phyloP scores from a whole-genome alignment of 2,888 invertebrate species.

The Cosmia trapezina region DNA sequence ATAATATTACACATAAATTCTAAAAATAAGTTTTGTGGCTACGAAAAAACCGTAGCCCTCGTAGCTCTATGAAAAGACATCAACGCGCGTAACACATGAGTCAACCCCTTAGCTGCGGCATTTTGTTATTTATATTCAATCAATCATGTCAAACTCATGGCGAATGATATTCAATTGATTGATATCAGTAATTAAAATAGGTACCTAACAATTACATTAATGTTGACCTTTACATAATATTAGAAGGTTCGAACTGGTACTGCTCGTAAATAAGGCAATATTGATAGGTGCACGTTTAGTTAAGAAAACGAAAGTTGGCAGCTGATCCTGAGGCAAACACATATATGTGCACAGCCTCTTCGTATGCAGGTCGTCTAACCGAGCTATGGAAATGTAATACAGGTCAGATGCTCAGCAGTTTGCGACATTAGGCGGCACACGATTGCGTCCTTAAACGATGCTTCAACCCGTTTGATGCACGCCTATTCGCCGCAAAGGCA shows the following conservation, averaged over 20 bases:
- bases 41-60: constrained; percentile 16
- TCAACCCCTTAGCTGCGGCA: neutral
- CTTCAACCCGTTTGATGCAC: constrained; percentile 67
- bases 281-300: constrained; percentile 33
- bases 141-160: constrained; percentile 42
- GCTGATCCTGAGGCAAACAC: constrained; percentile 36
- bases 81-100: constrained; percentile 37
- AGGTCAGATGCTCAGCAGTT: constrained; percentile 70
- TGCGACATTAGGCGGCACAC: constrained; percentile 70
- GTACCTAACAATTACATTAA: constrained; percentile 23
- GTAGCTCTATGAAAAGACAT: constrained; percentile 50
- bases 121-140: constrained; percentile 23
- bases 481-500: constrained; percentile 39
- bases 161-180: constrained; percentile 39
- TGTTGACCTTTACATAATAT: constrained; percentile 38
- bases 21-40: neutral
- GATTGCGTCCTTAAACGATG: constrained; percentile 71
- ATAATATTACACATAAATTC: neutral
- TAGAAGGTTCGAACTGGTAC: constrained; percentile 19
- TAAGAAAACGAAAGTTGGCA: constrained; percentile 61
- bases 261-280: constrained; percentile 28
- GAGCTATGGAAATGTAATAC: constrained; percentile 63
- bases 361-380: constrained; percentile 48
- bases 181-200: constrained; percentile 25
- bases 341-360: constrained; percentile 34